Evolutionary conservation across 2,797 vertebrate genomes (phyloP).

Genomic region (Botia almorhae): DNA sequence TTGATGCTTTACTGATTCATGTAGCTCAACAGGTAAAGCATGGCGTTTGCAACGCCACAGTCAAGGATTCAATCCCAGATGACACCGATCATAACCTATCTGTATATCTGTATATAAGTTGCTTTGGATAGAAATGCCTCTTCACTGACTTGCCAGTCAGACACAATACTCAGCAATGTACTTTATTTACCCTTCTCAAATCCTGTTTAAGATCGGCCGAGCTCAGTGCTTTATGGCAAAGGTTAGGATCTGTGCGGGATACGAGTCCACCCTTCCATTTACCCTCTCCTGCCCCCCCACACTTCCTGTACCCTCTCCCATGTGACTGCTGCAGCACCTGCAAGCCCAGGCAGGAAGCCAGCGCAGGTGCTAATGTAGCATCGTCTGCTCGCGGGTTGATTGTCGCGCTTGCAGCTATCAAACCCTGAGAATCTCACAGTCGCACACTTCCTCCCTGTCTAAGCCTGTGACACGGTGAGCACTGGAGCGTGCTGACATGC

Average conservation of each 20-base stretch:
- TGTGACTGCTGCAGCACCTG: conserved; percentile 64
- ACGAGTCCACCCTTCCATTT: neutral
- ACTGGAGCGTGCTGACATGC: conserved; percentile 32
- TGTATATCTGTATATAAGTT: too few species aligned
- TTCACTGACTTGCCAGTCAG: too few species aligned
- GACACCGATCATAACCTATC: too few species aligned
- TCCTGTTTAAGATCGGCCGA: conserved; percentile 32
- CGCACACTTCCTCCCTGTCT: conserved; percentile 61
- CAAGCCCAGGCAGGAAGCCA: conserved; percentile 59
- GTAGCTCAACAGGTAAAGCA: too few species aligned
- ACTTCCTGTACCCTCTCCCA: conserved; percentile 47
- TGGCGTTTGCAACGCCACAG: too few species aligned
- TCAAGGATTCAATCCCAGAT: too few species aligned
- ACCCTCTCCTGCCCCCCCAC: neutral
- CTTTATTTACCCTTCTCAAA: too few species aligned
- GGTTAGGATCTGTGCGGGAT: conserved; percentile 22
- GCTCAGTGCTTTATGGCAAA: conserved; percentile 1
- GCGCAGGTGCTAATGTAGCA: conserved; percentile 60
- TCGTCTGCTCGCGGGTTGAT: conserved; percentile 55
- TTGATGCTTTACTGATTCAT: too few species aligned
- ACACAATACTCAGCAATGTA: too few species aligned
- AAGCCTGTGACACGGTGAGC: conserved; percentile 52
- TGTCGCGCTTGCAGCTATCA: conserved; percentile 54
- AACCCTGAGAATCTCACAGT: conserved; percentile 52
- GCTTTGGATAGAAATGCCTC: too few species aligned